A percentile compares a stretch with the other conserved stretches of the same genome.
Evolutionary conservation across 2,113 vertebrate species (phyloP).

Genomic region (Pogonocichla stellata): DNA sequence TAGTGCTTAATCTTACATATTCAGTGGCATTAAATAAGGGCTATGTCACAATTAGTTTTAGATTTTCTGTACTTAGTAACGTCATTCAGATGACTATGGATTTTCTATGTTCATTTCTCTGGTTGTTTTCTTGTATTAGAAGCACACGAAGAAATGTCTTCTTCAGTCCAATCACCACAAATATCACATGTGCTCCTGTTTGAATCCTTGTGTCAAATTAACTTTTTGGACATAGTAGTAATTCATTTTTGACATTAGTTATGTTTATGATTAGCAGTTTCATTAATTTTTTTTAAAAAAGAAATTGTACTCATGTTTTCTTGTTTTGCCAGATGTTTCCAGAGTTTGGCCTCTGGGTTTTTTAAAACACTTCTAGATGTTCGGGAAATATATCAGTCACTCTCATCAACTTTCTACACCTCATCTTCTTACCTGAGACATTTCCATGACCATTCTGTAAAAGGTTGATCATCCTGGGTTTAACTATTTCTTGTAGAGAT

Average conservation of each 20-base stretch:
- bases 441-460: not conserved
- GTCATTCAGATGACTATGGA: not conserved
- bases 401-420: not conserved
- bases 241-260: not conserved
- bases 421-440: not conserved
- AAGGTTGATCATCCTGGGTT: not conserved
- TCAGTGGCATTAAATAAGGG: not conserved
- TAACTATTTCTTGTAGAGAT: not conserved
- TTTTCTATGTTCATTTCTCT: not conserved
- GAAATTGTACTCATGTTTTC: not conserved
- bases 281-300: not conserved
- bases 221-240: not conserved
- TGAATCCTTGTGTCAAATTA: not conserved
- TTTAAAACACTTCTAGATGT: not conserved
- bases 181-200: not conserved
- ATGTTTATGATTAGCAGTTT: not conserved
- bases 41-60: not conserved
- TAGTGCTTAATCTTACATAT: not conserved
- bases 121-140: not conserved
- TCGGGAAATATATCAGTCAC: not conserved
- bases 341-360: not conserved
- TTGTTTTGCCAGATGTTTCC: not conserved
- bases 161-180: not conserved
- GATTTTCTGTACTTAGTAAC: not conserved
- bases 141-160: not conserved